A percentile compares a stretch with the other conserved stretches of the same genome.
phyloP scores from a whole-genome alignment of 1,140 invertebrate species.

The Marisa cornuarietis region DNA sequence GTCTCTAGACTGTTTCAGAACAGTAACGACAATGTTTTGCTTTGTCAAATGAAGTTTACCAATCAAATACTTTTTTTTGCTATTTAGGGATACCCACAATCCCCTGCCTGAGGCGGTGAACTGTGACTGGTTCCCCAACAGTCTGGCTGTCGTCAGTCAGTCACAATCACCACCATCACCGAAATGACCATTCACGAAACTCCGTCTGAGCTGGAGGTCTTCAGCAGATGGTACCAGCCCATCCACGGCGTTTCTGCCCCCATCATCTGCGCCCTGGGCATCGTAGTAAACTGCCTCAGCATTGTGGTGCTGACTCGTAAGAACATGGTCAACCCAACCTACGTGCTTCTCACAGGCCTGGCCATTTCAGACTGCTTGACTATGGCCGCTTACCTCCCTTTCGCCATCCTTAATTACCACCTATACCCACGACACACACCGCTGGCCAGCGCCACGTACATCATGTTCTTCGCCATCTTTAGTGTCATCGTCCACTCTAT shows the following conservation, averaged over 20 bases:
- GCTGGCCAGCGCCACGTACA: constrained; percentile 45
- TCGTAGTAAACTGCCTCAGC: constrained; percentile 87
- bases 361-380: constrained; percentile 87
- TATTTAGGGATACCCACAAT: too few species aligned
- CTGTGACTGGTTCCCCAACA: constrained; percentile 7
- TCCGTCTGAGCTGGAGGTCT: constrained; percentile 36
- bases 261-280: constrained; percentile 86
- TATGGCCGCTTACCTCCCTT: constrained; percentile 72
- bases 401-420: constrained; percentile 57
- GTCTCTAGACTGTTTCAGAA: too few species aligned
- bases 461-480: constrained; percentile 72
- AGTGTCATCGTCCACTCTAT: constrained; percentile 87
- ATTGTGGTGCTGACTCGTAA: constrained; percentile 88
- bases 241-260: constrained; percentile 78
- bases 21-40: too few species aligned
- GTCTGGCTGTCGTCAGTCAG: neutral
- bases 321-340: constrained; percentile 83
- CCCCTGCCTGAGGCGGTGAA: neutral
- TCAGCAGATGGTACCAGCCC: constrained; percentile 58
- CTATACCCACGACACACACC: constrained; percentile 51
- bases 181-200: constrained; percentile 1
- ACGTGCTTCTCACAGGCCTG: constrained; percentile 83
- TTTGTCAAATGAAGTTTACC: too few species aligned
- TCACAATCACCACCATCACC: neutral
- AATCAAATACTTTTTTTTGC: too few species aligned